phyloP scores from a whole-genome alignment of 35 echinoderm and acorn worm genomes.

The Acanthaster planci region DNA sequence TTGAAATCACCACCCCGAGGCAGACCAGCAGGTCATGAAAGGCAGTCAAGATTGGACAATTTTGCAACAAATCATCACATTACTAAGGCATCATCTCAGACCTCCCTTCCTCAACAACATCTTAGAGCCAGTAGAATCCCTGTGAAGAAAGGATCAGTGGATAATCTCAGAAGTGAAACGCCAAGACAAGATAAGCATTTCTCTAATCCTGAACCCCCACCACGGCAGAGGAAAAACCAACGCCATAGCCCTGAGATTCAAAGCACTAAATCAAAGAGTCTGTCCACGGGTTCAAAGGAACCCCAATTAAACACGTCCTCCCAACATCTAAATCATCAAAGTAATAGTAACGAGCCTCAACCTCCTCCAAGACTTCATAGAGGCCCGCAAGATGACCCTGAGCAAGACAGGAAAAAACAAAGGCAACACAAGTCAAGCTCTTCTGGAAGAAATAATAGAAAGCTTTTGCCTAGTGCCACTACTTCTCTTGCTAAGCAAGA shows the following conservation, averaged over 20 bases:
- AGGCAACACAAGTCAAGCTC: neutral
- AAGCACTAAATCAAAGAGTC: neutral
- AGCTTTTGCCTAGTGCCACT: neutral
- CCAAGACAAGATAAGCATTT: neutral
- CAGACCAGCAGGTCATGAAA: neutral
- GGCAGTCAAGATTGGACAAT: neutral
- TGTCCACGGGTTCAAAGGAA: slow-evolving; percentile 3
- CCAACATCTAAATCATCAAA: neutral
- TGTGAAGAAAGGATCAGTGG: slow-evolving; percentile 11
- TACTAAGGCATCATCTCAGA: neutral
- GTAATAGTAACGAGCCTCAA: neutral
- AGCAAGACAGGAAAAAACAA: neutral
- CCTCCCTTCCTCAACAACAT: neutral
- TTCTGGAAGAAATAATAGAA: neutral
- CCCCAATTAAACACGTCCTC: neutral
- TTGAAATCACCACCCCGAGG: neutral
- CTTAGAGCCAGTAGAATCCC: neutral
- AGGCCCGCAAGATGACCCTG: neutral
- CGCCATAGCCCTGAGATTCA: neutral
- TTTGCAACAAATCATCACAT: neutral
- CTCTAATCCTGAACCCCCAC: neutral
- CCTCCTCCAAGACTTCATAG: neutral
- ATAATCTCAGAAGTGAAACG: neutral
- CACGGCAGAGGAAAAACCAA: neutral
- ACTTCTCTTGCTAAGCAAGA: neutral